Conservation (phyloP, 2,888 invertebrate species). For the Amblyjoppa proteus region DNA sequence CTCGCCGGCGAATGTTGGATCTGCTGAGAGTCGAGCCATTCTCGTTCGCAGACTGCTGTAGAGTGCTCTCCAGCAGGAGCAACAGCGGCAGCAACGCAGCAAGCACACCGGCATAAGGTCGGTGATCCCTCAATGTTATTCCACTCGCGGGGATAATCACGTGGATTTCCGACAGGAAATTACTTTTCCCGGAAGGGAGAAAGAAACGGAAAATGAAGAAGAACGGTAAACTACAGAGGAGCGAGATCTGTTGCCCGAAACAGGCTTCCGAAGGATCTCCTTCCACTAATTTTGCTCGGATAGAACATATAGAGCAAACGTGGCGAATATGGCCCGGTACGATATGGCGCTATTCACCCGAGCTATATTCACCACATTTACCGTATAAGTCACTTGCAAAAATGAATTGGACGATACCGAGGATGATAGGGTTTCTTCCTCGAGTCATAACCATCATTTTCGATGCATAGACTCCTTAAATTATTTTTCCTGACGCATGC, state of each 20-base stretch:
- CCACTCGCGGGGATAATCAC: constrained; percentile 78
- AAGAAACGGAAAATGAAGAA: constrained; percentile 11
- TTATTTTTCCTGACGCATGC: no score
- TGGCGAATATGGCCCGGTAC: no score
- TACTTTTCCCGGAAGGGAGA: constrained; percentile 79
- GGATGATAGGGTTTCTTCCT: no score
- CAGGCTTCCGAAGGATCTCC: background rate
- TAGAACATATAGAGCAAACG: background rate
- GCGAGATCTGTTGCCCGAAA: constrained; percentile 8
- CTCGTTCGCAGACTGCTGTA: constrained; percentile 41
- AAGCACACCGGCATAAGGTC: constrained; percentile 55
- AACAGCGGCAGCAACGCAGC: constrained; percentile 58
- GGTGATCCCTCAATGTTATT: constrained; percentile 78
- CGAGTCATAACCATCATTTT: no score
- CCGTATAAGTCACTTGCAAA: no score
- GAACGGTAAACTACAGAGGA: constrained; percentile 2
- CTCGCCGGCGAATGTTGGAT: constrained; percentile 31
- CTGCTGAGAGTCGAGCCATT: constrained; percentile 47
- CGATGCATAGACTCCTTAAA: no score
- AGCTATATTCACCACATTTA: no score
- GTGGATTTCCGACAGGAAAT: constrained; percentile 82
- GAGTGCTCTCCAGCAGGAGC: constrained; percentile 53
- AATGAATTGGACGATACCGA: no score
- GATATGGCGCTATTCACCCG: no score
- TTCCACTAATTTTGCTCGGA: constrained; percentile 44